These are phyloP conservation scores for Serripes groenlandicus DNA, from an alignment of 2,888 invertebrate species.

Conservation along the genomic window DNA sequence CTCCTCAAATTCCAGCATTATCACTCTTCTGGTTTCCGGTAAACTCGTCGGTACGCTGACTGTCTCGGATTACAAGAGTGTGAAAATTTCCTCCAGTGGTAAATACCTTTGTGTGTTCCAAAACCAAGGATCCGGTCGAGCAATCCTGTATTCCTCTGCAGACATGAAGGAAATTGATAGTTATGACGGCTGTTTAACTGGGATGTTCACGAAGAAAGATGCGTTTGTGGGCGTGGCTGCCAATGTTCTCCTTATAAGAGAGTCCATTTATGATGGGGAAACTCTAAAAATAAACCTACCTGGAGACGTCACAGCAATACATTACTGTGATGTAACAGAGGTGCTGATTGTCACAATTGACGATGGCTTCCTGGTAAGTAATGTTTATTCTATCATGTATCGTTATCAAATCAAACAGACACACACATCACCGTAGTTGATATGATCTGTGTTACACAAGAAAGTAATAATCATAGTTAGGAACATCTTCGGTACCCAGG, in stretches of 20 bases:
- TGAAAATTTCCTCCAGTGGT: conserved; percentile 55
- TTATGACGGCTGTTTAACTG: conserved; percentile 37
- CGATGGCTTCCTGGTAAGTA: conserved; percentile 49
- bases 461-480: too few relatives aligned
- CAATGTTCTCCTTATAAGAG: conserved; percentile 42
- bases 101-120: conserved; percentile 55
- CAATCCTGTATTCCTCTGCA: conserved; percentile 32
- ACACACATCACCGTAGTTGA: too few relatives aligned
- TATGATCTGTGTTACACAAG: too few relatives aligned
- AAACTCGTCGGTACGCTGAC: conserved; percentile 42
- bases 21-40: conserved; percentile 41
- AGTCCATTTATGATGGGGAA: conserved; percentile 52
- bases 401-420: too few relatives aligned
- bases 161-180: conserved; percentile 41
- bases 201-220: conserved; percentile 60
- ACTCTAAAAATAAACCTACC: conserved; percentile 45
- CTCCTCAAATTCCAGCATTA: conserved; percentile 29
- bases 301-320: conserved; percentile 57
- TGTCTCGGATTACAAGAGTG: conserved; percentile 38
- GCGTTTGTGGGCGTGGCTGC: conserved; percentile 57
- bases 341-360: conserved; percentile 52
- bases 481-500: too few relatives aligned
- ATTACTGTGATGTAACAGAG: conserved; percentile 53
- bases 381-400: too few relatives aligned
- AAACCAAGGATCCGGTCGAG: neutral